Evolutionary conservation across 2,888 invertebrate species (phyloP).

Genomic region (Clistopyga incitator): DNA sequence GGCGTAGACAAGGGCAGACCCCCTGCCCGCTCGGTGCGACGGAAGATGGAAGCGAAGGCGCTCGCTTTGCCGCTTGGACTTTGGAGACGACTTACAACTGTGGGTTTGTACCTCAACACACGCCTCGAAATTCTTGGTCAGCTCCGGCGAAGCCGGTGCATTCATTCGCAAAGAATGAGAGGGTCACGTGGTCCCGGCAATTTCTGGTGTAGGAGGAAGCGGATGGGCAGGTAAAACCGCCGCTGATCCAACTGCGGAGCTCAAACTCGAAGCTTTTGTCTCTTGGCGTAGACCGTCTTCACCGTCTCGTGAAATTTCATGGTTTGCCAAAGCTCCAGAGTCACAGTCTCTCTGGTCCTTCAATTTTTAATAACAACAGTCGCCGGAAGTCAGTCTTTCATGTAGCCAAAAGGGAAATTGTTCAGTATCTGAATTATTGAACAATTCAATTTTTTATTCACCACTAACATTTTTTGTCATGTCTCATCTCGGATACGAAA

Average conservation of each 20-base stretch:
- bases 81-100: not conserved
- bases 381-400: not conserved
- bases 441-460: not conserved
- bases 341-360: not conserved
- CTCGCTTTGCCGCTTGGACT: not conserved
- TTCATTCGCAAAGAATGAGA: conserved; percentile 36
- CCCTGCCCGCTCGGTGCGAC: not conserved
- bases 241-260: not conserved
- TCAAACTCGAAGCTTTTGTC: not conserved
- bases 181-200: not conserved
- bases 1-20: conserved; percentile 17
- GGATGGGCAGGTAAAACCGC: not conserved
- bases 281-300: not conserved
- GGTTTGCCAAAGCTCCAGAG: not conserved
- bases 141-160: conserved; percentile 18
- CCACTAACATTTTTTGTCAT: not conserved
- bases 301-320: not conserved
- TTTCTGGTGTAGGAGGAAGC: conserved; percentile 4
- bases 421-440: not conserved
- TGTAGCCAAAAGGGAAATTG: not conserved
- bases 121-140: not conserved
- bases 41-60: not conserved
- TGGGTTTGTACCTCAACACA: not conserved
- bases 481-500: too few relatives aligned
- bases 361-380: not conserved